A percentile compares a stretch with the other conserved stretches of the same genome.
Conservation (phyloP, 2,888 invertebrate species). For the Megastigmus dorsalis region DNA sequence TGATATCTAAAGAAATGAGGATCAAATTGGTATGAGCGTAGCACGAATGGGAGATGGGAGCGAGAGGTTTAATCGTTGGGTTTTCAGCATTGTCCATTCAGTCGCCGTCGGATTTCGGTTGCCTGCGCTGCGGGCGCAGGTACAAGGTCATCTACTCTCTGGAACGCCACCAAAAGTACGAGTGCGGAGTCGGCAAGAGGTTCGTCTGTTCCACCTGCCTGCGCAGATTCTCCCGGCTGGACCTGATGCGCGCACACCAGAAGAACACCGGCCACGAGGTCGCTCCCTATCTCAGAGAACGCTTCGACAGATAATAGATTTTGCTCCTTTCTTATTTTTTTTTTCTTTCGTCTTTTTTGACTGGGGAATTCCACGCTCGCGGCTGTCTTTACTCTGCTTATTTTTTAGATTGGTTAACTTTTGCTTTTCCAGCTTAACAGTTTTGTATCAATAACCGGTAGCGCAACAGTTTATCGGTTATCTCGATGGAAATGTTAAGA, state of each 20-base stretch:
- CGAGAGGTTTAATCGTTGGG: not conserved
- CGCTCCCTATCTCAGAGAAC: constrained; percentile 59
- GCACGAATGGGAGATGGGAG: constrained; percentile 1
- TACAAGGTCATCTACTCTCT: constrained; percentile 62
- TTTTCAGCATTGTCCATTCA: not conserved
- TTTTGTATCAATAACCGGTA: not conserved
- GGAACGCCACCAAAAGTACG: constrained; percentile 70
- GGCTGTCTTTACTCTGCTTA: too few relatives aligned
- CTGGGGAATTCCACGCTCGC: constrained; percentile 4
- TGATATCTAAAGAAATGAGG: too few relatives aligned
- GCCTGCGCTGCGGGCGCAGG: constrained; percentile 62
- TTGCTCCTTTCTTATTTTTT: not conserved
- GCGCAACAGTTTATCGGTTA: not conserved
- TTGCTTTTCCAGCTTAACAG: not conserved
- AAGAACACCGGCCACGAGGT: constrained; percentile 61
- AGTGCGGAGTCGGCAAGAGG: constrained; percentile 73
- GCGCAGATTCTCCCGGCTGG: constrained; percentile 71
- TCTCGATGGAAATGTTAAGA: not conserved
- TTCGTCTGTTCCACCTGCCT: constrained; percentile 73
- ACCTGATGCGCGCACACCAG: constrained; percentile 68
- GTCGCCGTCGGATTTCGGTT: constrained; percentile 41
- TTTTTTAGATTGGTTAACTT: not conserved
- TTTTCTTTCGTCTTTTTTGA: not conserved
- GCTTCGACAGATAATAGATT: constrained; percentile 51
- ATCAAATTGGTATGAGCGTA: too few relatives aligned